Base-by-base conservation (phyloP, 2,797 vertebrate species). In the Miichthys miiuy region DNA sequence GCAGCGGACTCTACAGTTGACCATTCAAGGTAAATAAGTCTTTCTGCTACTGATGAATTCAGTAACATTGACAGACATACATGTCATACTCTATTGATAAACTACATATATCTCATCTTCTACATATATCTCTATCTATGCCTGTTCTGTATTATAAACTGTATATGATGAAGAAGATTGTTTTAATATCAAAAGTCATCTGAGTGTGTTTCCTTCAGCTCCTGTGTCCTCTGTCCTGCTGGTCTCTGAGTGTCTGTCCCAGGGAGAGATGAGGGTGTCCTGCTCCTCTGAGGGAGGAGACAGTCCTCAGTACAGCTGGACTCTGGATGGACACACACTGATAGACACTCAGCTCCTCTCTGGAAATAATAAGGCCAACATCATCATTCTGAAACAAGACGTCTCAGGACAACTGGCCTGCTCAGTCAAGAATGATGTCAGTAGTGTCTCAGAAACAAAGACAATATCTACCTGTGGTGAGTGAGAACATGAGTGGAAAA, bases 271-370 rank as follows among this genome's bases (percentile, higher is more conserved):
- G 81, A 85, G 1, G 23, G 78, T 78, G 0, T 83, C 77, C 67
- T 92, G 92, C 52, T 77, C 21, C 69, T 46, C 80, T 79, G 0
- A 68, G 0, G 72, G 47, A 79, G 91, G 88, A 41, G 80, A 89
- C 60, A 77, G 62, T 75, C 86, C 17, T 76, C 70, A 79, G 62
- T 92, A 88, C 61, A 85, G 42, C 60, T 92, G 87, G 93, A 78
- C 83, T 73, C 86, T 93, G 56, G 17, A 85, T 58, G 79, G 80
- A 83, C 18, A 6, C 14, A 42, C 34, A 5, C 82, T 92, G 83
- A 85, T 21, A 46, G 77, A 87, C 9, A 1, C 65, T 50, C 25
- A 87, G 62, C 80, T 87, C 14, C 0, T 81, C 42, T 51, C 27
- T 79, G 0, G 0, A 79, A 65, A 44, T 6, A 20, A 9, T 17